Base-by-base conservation (phyloP, 2,113 vertebrate species). In the Noturus placidus region DNA sequence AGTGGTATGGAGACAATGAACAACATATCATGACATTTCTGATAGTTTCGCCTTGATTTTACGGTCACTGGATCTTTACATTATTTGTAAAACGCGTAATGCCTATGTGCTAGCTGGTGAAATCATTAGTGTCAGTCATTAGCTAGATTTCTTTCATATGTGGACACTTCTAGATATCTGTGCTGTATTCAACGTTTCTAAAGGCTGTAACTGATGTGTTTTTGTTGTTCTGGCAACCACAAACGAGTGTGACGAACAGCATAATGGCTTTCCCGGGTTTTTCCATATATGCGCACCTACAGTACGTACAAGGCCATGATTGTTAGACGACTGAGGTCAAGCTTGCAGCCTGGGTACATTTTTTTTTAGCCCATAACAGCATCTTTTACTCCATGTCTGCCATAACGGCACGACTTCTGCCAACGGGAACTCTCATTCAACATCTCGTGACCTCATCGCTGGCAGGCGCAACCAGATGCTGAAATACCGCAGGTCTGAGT, bases 391-490 rank as follows among this genome's bases (percentile, higher is more conserved):
- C 86, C 54, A 42, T 50, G 50, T 77, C 54, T 52, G n/a, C 42
- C 89, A 91, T 92, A 91, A 89, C 90, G 88, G 76, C 89, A 54
- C 76, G 88, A 80, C 87, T 90, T 91, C 89, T 90, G 74, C 85
- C 76, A 54, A 52, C 87, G 74, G 65, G 90, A 84, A 85, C 89
- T 87, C 89, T 90, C 86, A 91, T 90, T 84, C 91, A 91, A 86
- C 88, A 92, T 90, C 90, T 84, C 65, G 92, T 96, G 93, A 95
- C 91, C 87, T 95, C 94, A 95, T 91, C 67, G 85, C 89, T 94
- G 92, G 92, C 91, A 59, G n/a, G 33, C 76, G 7, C n/a, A 72
- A 69, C 83, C 80, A 85, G 84, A 80, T 86, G 85, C 67, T 80
- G 61, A 84, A 78, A 88, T 70, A 56, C 42, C 69, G 77, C 27